Percentiles rank a stretch among this genome's conserved stretches.
Evolutionary conservation across 2,113 vertebrate species (phyloP).

Genomic region (Cepphus grylle): DNA sequence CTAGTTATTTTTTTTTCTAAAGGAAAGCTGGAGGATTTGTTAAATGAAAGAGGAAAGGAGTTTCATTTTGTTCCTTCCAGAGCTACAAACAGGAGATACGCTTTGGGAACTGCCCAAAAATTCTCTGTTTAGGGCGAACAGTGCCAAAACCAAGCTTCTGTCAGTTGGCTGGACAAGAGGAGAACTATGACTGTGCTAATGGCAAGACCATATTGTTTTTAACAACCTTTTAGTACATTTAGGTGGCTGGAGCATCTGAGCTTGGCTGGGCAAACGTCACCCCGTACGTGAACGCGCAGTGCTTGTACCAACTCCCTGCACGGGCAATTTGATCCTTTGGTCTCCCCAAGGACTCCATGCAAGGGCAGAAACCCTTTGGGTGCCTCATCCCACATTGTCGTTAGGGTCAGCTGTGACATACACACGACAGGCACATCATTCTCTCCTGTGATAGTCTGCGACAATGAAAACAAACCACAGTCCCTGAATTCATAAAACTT

Average conservation of each 20-base stretch:
- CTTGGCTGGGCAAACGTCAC: not conserved
- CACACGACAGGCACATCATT: not conserved
- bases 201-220: not conserved
- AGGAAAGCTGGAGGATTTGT: not conserved
- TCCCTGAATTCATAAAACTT: not conserved
- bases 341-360: not conserved
- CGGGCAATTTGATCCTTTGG: not conserved
- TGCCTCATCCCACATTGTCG: accelerated
- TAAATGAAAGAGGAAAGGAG: not conserved
- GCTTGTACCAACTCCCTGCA: not conserved
- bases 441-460: not conserved
- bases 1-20: not conserved
- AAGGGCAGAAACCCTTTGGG: not conserved
- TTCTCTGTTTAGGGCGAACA: not conserved
- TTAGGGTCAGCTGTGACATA: not conserved
- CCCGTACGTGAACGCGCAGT: accelerated
- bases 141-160: not conserved
- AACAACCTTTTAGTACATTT: not conserved
- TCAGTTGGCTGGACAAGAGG: not conserved
- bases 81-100: not conserved
- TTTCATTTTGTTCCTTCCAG: not conserved
- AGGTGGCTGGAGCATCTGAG: not conserved
- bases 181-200: not conserved
- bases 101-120: not conserved
- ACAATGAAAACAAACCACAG: not conserved